A percentile compares a stretch with the other conserved stretches of the same genome.
Evolutionary conservation across 2,113 vertebrate genomes (phyloP).

Genomic region (Galbula dea): DNA sequence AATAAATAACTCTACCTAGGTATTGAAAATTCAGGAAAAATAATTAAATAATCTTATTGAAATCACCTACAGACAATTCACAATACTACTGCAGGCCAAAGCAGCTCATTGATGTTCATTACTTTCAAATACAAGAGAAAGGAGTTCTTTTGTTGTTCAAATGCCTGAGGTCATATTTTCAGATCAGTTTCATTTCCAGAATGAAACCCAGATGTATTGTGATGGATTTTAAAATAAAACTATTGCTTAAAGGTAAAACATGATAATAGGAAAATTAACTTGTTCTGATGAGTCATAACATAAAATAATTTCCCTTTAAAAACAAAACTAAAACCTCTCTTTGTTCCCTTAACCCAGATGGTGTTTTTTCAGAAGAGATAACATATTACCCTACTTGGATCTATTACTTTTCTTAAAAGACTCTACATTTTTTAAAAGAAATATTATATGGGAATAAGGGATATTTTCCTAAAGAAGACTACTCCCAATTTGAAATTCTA

Average conservation of each 20-base stretch:
- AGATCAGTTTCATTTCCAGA: conserved; percentile 49
- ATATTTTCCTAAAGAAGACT: background rate
- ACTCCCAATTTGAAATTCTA: background rate
- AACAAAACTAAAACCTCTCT: conserved; percentile 29
- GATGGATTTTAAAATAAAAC: conserved; percentile 34
- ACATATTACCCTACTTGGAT: background rate
- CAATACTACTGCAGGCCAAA: background rate
- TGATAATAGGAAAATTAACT: conserved; percentile 47
- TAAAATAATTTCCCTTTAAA: conserved; percentile 63
- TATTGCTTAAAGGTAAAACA: conserved; percentile 58
- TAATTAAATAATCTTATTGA: conserved; percentile 23
- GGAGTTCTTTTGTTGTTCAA: background rate
- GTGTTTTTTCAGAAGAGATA: conserved; percentile 26
- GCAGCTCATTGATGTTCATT: background rate
- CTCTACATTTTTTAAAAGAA: background rate
- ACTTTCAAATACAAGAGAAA: background rate
- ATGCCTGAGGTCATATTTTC: conserved; percentile 38
- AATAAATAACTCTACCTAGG: background rate
- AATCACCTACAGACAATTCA: background rate
- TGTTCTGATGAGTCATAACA: conserved; percentile 68
- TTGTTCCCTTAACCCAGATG: conserved; percentile 34
- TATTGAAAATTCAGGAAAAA: background rate
- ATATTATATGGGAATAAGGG: background rate
- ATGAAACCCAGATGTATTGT: conserved; percentile 58
- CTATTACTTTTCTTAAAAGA: background rate